Percentiles rank a stretch among this genome's conserved stretches.
Conservation (phyloP, 2,888 invertebrate genomes). For the Mimas tiliae region DNA sequence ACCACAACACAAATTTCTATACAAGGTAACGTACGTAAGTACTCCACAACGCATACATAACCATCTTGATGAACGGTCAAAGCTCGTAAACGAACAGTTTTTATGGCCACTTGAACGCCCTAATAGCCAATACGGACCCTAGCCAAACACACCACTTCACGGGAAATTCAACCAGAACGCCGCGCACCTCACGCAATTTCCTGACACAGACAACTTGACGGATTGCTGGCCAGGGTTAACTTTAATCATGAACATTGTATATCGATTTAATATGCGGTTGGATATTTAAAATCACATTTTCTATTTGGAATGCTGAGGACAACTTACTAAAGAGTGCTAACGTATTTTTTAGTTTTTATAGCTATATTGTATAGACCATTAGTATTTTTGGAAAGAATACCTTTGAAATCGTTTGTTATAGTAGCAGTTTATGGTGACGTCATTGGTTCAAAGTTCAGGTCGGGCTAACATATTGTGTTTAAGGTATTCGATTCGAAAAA, state of each 20-base stretch:
- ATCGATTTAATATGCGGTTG: neutral
- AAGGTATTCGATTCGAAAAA: no score
- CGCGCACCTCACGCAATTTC: slow-evolving; percentile 52
- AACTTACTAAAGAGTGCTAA: neutral
- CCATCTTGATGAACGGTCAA: neutral
- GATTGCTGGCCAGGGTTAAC: neutral
- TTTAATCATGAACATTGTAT: neutral
- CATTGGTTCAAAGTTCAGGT: no score
- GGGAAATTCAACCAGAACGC: neutral
- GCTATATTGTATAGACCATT: no score
- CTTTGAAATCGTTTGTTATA: no score
- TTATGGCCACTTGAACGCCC: slow-evolving; percentile 8
- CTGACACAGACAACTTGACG: slow-evolving; percentile 34
- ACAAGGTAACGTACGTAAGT: no score
- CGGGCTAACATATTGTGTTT: no score
- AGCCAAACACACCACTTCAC: neutral
- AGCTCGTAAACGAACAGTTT: slow-evolving; percentile 23
- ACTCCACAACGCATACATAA: neutral
- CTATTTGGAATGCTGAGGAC: neutral
- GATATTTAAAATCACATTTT: neutral
- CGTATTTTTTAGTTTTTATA: neutral
- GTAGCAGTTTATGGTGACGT: no score
- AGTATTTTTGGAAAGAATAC: no score
- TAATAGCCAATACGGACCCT: neutral
- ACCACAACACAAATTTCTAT: neutral